These are phyloP conservation scores for Lemur catta DNA, from an alignment of 2,797 vertebrate species.

Conservation along the genomic window DNA sequence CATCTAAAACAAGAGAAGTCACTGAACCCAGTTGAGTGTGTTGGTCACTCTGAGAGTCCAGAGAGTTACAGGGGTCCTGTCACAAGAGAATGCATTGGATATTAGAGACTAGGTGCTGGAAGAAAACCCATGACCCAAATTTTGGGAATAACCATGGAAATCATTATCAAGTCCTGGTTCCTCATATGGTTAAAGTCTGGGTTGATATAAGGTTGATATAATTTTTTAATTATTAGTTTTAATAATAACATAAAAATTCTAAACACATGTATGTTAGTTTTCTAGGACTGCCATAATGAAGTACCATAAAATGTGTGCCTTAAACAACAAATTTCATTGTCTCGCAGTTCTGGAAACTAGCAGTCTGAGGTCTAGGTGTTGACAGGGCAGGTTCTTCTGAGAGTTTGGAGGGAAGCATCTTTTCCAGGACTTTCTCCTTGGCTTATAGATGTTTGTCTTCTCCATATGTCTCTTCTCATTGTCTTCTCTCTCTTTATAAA, in stretches of 20 bases:
- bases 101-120: not conserved
- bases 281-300: not conserved
- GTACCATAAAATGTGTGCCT: not conserved
- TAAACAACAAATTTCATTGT: not conserved
- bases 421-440: not conserved
- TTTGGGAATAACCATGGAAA: not conserved
- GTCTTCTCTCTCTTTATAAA: not conserved
- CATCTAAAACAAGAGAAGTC: not conserved
- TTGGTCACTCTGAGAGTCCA: not conserved
- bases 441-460: accelerated
- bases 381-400: not conserved
- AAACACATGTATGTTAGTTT: not conserved
- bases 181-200: not conserved
- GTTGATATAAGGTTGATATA: not conserved
- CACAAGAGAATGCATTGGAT: not conserved
- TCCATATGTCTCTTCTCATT: not conserved
- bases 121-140: not conserved
- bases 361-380: not conserved
- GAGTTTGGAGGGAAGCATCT: not conserved
- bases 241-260: not conserved
- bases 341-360: not conserved
- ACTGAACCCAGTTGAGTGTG: not conserved
- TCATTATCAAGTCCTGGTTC: not conserved
- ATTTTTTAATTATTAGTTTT: not conserved
- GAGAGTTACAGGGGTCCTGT: not conserved